phyloP scores from a whole-genome alignment of 2,888 invertebrate species.

The Drosophila kokeensis region DNA sequence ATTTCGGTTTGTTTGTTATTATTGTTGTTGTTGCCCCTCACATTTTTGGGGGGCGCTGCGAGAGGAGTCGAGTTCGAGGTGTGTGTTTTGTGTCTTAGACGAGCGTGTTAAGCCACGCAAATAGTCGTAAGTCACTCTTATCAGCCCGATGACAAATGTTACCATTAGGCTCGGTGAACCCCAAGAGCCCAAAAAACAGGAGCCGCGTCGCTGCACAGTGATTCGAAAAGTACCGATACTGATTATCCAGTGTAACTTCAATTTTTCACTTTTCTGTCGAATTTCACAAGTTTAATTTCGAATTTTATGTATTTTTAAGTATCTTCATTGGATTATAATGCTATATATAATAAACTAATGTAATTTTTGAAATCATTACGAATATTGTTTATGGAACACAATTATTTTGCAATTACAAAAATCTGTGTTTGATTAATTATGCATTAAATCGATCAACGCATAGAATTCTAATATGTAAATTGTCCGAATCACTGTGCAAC shows the following conservation, averaged over 20 bases:
- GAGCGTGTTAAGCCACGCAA: constrained; percentile 59
- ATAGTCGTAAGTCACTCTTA: constrained; percentile 57
- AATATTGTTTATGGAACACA: neutral
- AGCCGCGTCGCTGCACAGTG: constrained; percentile 28
- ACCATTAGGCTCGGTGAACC: constrained; percentile 45
- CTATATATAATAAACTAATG: neutral
- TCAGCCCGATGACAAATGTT: constrained; percentile 62
- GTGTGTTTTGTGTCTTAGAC: constrained; percentile 20
- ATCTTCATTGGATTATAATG: neutral
- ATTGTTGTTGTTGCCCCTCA: constrained; percentile 22
- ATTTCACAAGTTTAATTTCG: neutral
- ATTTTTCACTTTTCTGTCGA: neutral
- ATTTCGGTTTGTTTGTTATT: constrained; percentile 29
- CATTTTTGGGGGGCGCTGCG: constrained; percentile 10
- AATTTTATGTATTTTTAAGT: neutral
- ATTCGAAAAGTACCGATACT: constrained; percentile 4
- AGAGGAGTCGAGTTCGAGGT: constrained; percentile 12
- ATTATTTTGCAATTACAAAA: neutral
- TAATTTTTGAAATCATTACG: neutral
- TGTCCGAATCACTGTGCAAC: constrained; percentile 40
- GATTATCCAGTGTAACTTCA: neutral
- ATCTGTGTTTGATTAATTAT: neutral
- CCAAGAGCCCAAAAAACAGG: constrained; percentile 11
- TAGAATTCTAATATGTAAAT: neutral
- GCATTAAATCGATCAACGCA: neutral